Conservation (phyloP, 2,888 invertebrate genomes). For the Amiota minor region DNA sequence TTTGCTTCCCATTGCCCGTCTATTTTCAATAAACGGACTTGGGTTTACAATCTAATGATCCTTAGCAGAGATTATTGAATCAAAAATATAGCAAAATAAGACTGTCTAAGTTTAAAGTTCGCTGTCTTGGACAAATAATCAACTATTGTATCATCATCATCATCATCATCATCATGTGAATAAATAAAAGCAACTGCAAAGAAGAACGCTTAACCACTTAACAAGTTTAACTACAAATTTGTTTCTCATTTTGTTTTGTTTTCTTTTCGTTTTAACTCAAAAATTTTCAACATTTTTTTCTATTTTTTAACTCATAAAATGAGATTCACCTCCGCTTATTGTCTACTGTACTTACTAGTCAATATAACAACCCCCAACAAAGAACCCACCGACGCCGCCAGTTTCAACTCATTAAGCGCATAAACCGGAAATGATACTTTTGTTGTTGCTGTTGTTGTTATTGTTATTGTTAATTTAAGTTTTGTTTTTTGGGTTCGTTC, state of each 20-base stretch:
- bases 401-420: conserved; percentile 62
- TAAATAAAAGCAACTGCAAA: neutral
- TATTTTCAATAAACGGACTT: no score
- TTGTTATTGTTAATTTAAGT: neutral
- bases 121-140: no score
- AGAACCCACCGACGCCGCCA: conserved; percentile 33
- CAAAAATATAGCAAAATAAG: neutral
- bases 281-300: no score
- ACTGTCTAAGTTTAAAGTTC: no score
- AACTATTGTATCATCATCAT: no score
- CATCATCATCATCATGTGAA: no score
- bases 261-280: no score
- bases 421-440: conserved; percentile 28
- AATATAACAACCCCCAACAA: neutral
- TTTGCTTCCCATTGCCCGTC: no score
- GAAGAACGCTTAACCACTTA: conserved; percentile 49
- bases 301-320: conserved; percentile 17
- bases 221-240: conserved; percentile 54
- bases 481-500: neutral
- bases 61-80: neutral
- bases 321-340: neutral
- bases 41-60: no score
- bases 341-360: neutral
- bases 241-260: neutral
- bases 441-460: no score